Percentiles rank a stretch among this genome's conserved stretches.
Evolutionary conservation across 2,113 vertebrate species (phyloP).

Genomic region (Brachypodius melanocephalos): DNA sequence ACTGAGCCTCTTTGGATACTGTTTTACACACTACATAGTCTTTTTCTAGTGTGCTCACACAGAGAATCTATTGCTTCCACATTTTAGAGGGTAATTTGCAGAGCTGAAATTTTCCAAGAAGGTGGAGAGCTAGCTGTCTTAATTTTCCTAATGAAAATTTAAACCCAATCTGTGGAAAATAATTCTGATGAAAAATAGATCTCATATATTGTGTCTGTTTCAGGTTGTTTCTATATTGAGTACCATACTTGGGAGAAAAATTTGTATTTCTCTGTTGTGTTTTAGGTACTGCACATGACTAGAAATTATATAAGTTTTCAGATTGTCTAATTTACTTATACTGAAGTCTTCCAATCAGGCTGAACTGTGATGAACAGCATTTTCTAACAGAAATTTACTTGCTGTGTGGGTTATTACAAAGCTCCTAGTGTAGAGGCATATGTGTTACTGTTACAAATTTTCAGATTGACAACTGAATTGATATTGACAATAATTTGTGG

Average conservation of each 20-base stretch:
- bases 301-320: neutral
- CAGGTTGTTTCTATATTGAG: neutral
- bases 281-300: neutral
- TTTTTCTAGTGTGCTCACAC: neutral
- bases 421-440: neutral
- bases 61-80: neutral
- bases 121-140: neutral
- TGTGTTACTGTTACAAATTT: neutral
- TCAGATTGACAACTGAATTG: neutral
- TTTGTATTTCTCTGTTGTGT: neutral
- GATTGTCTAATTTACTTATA: neutral
- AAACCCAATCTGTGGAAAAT: neutral
- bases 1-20: neutral
- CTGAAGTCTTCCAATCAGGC: neutral
- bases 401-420: neutral
- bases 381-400: neutral
- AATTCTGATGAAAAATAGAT: neutral
- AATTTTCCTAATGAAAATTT: neutral
- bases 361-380: neutral
- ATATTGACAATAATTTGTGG: neutral
- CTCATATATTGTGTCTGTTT: neutral
- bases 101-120: neutral
- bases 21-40: neutral
- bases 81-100: neutral
- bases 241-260: neutral